A percentile compares a stretch with the other conserved stretches of the same genome.
These are phyloP conservation scores for Paradoxurus hermaphroditus DNA, from an alignment of 2,113 vertebrate genomes.

Conservation along the genomic window DNA sequence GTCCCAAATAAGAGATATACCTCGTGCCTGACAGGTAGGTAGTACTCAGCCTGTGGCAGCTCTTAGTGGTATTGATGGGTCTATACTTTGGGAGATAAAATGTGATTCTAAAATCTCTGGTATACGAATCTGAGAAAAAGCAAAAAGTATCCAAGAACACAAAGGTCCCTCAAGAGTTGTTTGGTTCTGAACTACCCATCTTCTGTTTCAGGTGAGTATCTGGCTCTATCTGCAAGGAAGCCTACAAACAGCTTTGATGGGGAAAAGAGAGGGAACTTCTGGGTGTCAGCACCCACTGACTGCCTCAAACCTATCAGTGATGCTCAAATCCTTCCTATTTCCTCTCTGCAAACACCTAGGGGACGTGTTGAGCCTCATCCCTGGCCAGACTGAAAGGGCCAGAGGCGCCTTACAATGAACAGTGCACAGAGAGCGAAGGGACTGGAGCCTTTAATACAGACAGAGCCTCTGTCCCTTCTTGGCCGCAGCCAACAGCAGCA, in stretches of 20 bases:
- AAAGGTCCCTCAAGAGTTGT: background rate
- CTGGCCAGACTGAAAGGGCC: slow-evolving; percentile 40
- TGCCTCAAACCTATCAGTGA: background rate
- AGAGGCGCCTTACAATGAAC: slow-evolving; percentile 69
- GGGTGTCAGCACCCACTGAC: background rate
- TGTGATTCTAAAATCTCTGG: background rate
- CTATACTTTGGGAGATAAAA: background rate
- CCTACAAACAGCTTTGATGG: background rate
- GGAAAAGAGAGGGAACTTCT: background rate
- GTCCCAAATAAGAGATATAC: background rate
- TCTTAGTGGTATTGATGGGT: rapidly evolving
- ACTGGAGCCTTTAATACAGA: slow-evolving; percentile 58
- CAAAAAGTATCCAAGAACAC: background rate
- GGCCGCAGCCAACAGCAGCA: slow-evolving; percentile 57
- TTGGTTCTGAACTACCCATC: background rate
- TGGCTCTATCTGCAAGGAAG: background rate
- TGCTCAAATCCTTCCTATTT: background rate
- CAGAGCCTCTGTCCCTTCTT: slow-evolving; percentile 73
- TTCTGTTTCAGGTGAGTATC: background rate
- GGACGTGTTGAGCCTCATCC: background rate
- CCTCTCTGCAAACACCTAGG: slow-evolving; percentile 44
- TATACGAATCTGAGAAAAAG: background rate
- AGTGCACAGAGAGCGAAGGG: slow-evolving; percentile 63
- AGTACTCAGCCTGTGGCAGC: background rate
- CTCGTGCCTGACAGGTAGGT: background rate